Evolutionary conservation across 2,888 invertebrate species (phyloP).

Genomic region (Onthophagus sagittarius): DNA sequence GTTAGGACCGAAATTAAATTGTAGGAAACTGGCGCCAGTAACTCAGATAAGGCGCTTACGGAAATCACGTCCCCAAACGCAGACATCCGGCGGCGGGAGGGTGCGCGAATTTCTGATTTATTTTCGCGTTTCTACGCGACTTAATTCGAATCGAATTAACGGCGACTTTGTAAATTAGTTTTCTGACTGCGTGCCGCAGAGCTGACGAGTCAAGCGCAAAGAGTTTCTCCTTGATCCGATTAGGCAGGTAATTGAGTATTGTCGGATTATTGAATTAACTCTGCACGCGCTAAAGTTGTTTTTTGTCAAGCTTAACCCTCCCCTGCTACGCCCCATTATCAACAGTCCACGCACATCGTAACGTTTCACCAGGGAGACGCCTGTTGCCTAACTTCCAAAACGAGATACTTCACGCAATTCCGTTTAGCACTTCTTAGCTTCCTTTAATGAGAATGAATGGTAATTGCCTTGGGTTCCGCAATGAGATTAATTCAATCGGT

Average conservation of each 20-base stretch:
- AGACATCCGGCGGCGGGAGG: constrained; percentile 2
- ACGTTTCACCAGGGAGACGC: not conserved
- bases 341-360: not conserved
- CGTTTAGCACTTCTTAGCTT: no score
- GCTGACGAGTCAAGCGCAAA: constrained; percentile 40
- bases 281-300: constrained; percentile 5
- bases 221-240: constrained; percentile 44
- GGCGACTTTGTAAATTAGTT: constrained; percentile 46
- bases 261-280: constrained; percentile 39
- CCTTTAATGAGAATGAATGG: not conserved
- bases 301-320: not conserved
- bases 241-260: constrained; percentile 47
- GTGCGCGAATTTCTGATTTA: constrained; percentile 32
- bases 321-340: not conserved
- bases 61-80: constrained; percentile 21
- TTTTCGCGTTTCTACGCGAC: constrained; percentile 40
- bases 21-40: not conserved
- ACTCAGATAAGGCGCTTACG: constrained; percentile 17
- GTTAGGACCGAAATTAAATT: not conserved
- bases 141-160: constrained; percentile 47
- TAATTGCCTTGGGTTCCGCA: not conserved
- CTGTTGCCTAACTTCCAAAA: not conserved
- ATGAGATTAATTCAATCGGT: no score
- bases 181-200: constrained; percentile 35
- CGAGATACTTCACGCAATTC: no score